Evolutionary conservation across 35 echinoderm and acorn worm species (phyloP), one percentile per base, ranked within the genome.

Genomic region (Heliocidaris erythrogramma): DNA sequence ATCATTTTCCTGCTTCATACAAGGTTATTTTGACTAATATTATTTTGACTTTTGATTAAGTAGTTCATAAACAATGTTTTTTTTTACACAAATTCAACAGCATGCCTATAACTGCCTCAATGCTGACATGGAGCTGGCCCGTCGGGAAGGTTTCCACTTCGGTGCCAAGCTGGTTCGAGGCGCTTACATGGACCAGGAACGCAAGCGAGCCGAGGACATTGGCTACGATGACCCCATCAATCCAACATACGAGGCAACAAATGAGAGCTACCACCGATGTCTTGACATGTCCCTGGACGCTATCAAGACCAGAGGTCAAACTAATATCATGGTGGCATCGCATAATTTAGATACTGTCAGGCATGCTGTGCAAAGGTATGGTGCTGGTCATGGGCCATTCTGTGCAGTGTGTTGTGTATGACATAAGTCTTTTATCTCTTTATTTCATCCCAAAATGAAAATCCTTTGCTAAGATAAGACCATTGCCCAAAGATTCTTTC

Each of bases 261-360:
- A 95, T 32, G 86, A 93, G 9, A 96, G 95, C 86, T 99, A 99
- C 92, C 53, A 94, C 7, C 50, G 93, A 48, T 96, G 96, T 60
- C 94, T 99, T 16, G 91, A 97, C 30, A 93, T 60, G 18, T 85
- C 96, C 13, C 69, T 99, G 85, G 42, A 94, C 8, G 86, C 94
- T 5, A 99, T 99, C 17, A 29, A 95, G 35, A 93, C 31, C 5
- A 2, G 65, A 11, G 94, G 95, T n/a, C 94, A 95, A 32, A 95
- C 97, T 13, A 99, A 99, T 31, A 85, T 96, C 5, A 99, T 99
- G 98, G 97, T 99, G n/a, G 98, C 98, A 21, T 96, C 98, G 49
- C 98, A 99, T 86, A 99, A 99, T 95, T 96, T 97, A 84, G 95
- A 97, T 32, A 97, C 98, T 4, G 85, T 99, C 24, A 95, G 97